Percentiles rank a stretch among this genome's conserved stretches.
Evolutionary conservation across 2,113 vertebrate species (phyloP).

Genomic region (Leucoraja erinaceus): DNA sequence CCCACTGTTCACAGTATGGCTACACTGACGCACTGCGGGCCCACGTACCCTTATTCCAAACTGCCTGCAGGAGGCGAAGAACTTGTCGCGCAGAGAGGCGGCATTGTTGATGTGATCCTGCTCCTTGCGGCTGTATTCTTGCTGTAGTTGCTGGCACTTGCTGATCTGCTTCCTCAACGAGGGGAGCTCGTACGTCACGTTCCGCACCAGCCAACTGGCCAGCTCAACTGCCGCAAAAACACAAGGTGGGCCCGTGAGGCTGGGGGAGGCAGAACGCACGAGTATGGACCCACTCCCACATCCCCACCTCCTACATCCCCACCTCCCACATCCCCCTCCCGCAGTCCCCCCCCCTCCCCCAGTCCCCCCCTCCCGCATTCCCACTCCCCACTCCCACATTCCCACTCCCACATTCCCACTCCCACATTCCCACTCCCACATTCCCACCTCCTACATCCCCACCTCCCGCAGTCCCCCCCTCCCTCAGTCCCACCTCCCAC

Average conservation of each 20-base stretch:
- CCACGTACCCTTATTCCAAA: slow-evolving; percentile 75
- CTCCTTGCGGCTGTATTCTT: slow-evolving; percentile 73
- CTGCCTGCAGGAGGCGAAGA: slow-evolving; percentile 74
- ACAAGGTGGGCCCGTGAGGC: not conserved
- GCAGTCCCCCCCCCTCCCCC: too few relatives aligned
- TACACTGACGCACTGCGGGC: not conserved
- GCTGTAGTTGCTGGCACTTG: slow-evolving; percentile 81
- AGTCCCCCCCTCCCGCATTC: too few relatives aligned
- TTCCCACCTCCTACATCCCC: too few relatives aligned
- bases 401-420: too few relatives aligned
- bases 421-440: too few relatives aligned
- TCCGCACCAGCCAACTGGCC: slow-evolving; percentile 76
- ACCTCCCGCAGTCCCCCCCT: too few relatives aligned
- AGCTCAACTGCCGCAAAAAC: slow-evolving; percentile 64
- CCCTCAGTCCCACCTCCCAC: too few relatives aligned
- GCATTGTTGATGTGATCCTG: slow-evolving; percentile 75
- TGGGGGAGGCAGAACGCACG: too few relatives aligned
- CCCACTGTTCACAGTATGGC: not conserved
- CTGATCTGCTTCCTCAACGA: slow-evolving; percentile 75
- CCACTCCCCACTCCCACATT: too few relatives aligned
- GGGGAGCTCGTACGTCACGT: slow-evolving; percentile 80
- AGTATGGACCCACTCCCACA: too few relatives aligned
- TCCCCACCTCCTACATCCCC: too few relatives aligned
- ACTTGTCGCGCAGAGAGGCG: slow-evolving; percentile 68
- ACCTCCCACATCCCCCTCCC: too few relatives aligned